Percentiles rank a stretch among this genome's conserved stretches.
Evolutionary conservation across 2,113 vertebrate species (phyloP).

Genomic region (Amphilophus citrinellus): DNA sequence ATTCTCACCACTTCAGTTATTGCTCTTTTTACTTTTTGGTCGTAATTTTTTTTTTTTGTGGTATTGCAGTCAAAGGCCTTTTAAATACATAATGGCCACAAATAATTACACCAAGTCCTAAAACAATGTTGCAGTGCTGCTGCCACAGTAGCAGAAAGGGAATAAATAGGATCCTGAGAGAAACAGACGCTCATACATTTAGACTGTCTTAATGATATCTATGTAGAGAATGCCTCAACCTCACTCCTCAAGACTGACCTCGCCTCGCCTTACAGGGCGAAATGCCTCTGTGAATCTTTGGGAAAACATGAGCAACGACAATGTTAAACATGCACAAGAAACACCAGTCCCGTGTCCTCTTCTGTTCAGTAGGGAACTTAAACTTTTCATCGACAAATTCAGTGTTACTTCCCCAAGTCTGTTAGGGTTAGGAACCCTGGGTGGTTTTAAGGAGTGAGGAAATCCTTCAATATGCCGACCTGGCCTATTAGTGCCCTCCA

Average conservation of each 20-base stretch:
- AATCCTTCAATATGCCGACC: conserved; percentile 77
- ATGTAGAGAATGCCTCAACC: conserved; percentile 56
- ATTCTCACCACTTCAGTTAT: conserved; percentile 66
- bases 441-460: conserved; percentile 46
- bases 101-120: conserved; percentile 49
- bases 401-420: neutral
- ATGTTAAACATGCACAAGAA: conserved; percentile 44
- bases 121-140: conserved; percentile 57
- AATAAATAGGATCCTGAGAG: conserved; percentile 82
- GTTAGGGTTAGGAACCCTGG: conserved; percentile 28
- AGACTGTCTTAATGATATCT: conserved; percentile 55
- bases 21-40: conserved; percentile 77
- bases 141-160: conserved; percentile 61
- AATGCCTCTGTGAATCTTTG: conserved; percentile 70
- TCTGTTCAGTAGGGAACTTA: conserved; percentile 41
- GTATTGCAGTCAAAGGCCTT: conserved; percentile 74
- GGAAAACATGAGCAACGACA: conserved; percentile 74
- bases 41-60: conserved; percentile 63
- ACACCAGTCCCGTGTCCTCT: conserved; percentile 42
- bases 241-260: conserved; percentile 51
- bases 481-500: conserved; percentile 78
- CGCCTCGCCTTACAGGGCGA: conserved; percentile 27
- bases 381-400: conserved; percentile 42
- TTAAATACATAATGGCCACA: conserved; percentile 49
- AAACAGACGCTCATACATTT: conserved; percentile 60